phyloP scores from a whole-genome alignment of 1,140 invertebrate genomes.

The Drosophila sechellia region DNA sequence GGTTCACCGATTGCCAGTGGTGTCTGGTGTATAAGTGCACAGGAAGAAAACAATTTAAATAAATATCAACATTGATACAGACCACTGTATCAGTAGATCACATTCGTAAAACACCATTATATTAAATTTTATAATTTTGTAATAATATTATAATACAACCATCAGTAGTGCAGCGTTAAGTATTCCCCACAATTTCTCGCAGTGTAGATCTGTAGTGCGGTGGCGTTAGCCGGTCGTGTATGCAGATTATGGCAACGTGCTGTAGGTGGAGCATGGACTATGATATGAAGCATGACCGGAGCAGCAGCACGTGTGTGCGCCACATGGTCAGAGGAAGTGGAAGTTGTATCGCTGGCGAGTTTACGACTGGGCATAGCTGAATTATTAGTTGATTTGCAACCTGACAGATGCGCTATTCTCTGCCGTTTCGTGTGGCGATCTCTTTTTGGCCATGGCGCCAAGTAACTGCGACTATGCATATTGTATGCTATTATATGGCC shows the following conservation, averaged over 20 bases:
- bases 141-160: too few species aligned
- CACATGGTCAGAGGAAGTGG: slow-evolving; percentile 63
- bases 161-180: too few species aligned
- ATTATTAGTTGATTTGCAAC: slow-evolving; percentile 68
- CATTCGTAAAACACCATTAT: too few species aligned
- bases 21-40: slow-evolving; percentile 38
- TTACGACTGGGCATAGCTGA: slow-evolving; percentile 45
- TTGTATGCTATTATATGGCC: slow-evolving; percentile 28
- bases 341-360: slow-evolving; percentile 39
- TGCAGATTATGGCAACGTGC: slow-evolving; percentile 69
- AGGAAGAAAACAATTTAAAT: background rate
- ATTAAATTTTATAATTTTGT: too few species aligned
- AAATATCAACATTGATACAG: background rate
- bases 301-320: slow-evolving; percentile 64
- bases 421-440: slow-evolving; percentile 21
- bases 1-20: background rate
- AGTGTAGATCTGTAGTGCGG: background rate
- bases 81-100: too few species aligned
- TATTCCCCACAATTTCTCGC: background rate
- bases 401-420: slow-evolving; percentile 65
- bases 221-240: slow-evolving; percentile 43
- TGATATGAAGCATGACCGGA: slow-evolving; percentile 53
- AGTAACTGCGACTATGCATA: slow-evolving; percentile 14
- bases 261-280: slow-evolving; percentile 72
- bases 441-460: slow-evolving; percentile 58